Base-by-base conservation (phyloP, 2,888 invertebrate species). In the Leptogaster cylindrica region DNA sequence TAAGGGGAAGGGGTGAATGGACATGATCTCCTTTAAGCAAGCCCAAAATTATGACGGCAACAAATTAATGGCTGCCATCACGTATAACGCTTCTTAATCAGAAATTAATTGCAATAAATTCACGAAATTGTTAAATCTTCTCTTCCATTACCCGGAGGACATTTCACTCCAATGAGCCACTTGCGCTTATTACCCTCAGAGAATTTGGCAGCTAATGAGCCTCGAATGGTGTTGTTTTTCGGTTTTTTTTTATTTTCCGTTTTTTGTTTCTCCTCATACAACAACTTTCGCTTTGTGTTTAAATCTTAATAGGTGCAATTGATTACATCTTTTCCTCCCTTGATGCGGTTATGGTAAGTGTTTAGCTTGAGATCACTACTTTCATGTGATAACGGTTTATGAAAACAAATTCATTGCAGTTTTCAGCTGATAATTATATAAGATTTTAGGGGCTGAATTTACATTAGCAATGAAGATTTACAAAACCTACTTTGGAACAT, bases 41-140 rank as follows among this genome's bases (percentile, higher is more conserved):
- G 55, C 41, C 27, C 61, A 61, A n/a, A 61, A 61, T 61, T 61
- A 61, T 61, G 61, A 61, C 44, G 44, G 61, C 44, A 50, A 27
- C 36, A 65, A 65, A 51, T 65, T 65, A 65, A 65, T 65, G 65
- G 65, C 46, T 39, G 27, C 36, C 50, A 36, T 25, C 20, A 28
- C 65, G 50, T 25, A 65, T 51, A 65, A 65, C 25, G 65, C 50
- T 65, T 65, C 50, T 65, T 65, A 65, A 65, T 65, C 65, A 65
- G 27, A 39, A 65, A 51, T 65, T 65, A 65, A 65, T 65, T 65
- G 65, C 65, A 39, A 65, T 65, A 36, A 50, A 65, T 65, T 65
- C 36, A 27, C 25, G 16, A 65, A 33, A 61, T 44, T 44, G 61
- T 61, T 44, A 61, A 61, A 44, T 44, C 28, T 61, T 12, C 8